Conservation (phyloP, 1,140 invertebrate species). For the Anagrus nilaparvatae region DNA sequence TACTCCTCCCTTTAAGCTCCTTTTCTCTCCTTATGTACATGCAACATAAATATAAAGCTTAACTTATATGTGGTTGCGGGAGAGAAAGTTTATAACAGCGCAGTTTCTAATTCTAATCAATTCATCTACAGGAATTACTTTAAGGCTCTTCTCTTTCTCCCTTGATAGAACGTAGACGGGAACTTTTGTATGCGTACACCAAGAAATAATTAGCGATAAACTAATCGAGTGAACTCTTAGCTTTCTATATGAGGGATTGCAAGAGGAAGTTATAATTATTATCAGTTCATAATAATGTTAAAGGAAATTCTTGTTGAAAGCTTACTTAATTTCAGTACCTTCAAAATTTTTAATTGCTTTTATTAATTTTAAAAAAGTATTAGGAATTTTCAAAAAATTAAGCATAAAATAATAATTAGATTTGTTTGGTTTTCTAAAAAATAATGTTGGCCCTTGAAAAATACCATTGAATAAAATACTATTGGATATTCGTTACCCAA, state of each 20-base stretch:
- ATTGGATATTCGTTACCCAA: too few species aligned
- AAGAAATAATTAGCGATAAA: constrained; percentile 35
- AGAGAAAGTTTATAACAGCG: constrained; percentile 23
- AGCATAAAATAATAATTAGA: too few species aligned
- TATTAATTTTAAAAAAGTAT: background rate
- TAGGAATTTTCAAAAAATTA: background rate
- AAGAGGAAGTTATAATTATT: too few species aligned
- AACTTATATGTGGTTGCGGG: constrained; percentile 14
- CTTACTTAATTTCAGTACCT: background rate
- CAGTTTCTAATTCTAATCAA: constrained; percentile 46
- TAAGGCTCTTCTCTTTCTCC: constrained; percentile 12
- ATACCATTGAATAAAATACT: too few species aligned
- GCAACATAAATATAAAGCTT: constrained; percentile 11
- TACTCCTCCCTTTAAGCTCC: constrained; percentile 14
- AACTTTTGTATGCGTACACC: constrained; percentile 14
- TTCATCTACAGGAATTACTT: constrained; percentile 30
- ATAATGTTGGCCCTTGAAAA: too few species aligned
- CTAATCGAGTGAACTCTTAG: constrained; percentile 10
- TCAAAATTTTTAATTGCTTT: background rate
- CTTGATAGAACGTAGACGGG: background rate
- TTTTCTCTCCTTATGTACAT: constrained; percentile 10
- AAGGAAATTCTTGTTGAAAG: too few species aligned
- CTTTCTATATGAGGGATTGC: background rate
- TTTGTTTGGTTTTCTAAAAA: too few species aligned
- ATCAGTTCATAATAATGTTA: too few species aligned